A percentile compares a stretch with the other conserved stretches of the same genome.
phyloP scores from a whole-genome alignment of 2,888 invertebrate species.

The Ganaspis brasiliensis region DNA sequence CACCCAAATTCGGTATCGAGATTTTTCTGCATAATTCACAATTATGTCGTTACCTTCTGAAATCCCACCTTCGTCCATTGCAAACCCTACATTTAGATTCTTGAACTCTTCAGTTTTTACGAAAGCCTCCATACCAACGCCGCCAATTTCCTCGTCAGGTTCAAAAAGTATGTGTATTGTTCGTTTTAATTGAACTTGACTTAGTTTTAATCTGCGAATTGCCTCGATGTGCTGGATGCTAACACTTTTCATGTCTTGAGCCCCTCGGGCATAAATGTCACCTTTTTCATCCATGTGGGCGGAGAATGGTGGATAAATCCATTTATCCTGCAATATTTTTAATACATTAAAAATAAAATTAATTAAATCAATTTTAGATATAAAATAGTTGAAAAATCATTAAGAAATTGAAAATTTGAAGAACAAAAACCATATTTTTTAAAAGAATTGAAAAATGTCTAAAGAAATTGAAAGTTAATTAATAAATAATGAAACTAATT shows the following conservation, averaged over 20 bases:
- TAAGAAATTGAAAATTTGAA: too few relatives aligned
- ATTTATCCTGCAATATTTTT: constrained; percentile 92
- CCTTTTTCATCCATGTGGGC: constrained; percentile 92
- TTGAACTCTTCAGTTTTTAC: constrained; percentile 86
- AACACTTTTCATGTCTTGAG: constrained; percentile 92
- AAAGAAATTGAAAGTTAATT: too few relatives aligned
- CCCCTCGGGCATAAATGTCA: constrained; percentile 68
- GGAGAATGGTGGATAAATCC: constrained; percentile 94
- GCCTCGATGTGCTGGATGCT: constrained; percentile 92
- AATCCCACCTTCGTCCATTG: constrained; percentile 87
- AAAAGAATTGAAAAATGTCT: too few relatives aligned
- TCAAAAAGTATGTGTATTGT: constrained; percentile 89
- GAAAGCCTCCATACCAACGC: constrained; percentile 87
- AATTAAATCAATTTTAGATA: too few relatives aligned
- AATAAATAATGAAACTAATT: too few relatives aligned
- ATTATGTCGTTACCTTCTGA: constrained; percentile 77
- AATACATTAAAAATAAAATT: too few relatives aligned
- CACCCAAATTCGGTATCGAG: constrained; percentile 86
- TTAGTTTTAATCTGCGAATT: constrained; percentile 80
- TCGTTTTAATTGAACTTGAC: constrained; percentile 83
- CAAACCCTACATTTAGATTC: constrained; percentile 88
- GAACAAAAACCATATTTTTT: too few relatives aligned
- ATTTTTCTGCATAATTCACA: constrained; percentile 84
- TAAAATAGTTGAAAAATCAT: too few relatives aligned
- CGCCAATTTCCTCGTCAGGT: constrained; percentile 91